phyloP scores from a whole-genome alignment of 2,888 invertebrate species.

The Tubulanus polymorphus region DNA sequence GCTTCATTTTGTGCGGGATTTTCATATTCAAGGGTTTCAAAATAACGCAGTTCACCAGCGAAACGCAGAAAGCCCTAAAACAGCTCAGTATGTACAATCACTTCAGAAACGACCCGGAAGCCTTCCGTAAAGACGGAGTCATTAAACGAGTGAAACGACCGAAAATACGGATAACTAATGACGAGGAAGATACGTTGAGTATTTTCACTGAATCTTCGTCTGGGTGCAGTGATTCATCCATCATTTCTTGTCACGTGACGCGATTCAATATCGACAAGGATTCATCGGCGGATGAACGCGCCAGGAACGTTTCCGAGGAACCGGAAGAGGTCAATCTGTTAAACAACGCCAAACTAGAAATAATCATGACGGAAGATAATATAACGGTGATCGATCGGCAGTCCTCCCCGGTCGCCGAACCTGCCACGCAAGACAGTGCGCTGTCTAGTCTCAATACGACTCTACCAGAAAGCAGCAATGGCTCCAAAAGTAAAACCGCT shows the following conservation, averaged over 20 bases:
- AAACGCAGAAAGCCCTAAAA: slow-evolving; percentile 23
- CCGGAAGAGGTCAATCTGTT: neutral
- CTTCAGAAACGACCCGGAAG: slow-evolving; percentile 22
- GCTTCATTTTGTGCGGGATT: slow-evolving; percentile 57
- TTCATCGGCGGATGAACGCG: neutral
- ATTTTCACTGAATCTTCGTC: slow-evolving; percentile 40
- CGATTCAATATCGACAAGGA: neutral
- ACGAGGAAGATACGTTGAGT: slow-evolving; percentile 54
- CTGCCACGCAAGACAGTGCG: neutral
- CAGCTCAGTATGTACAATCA: slow-evolving; percentile 28
- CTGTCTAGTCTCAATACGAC: no score
- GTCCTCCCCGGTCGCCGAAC: neutral
- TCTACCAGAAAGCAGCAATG: no score
- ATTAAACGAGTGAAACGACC: slow-evolving; percentile 56
- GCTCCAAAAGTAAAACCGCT: no score
- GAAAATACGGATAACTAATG: slow-evolving; percentile 51
- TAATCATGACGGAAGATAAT: neutral
- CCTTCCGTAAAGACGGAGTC: slow-evolving; percentile 7
- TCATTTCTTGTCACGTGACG: slow-evolving; percentile 6
- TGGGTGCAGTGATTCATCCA: slow-evolving; percentile 6
- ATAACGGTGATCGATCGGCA: neutral
- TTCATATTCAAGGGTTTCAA: slow-evolving; percentile 60
- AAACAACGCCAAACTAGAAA: slow-evolving; percentile 2
- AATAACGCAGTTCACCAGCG: slow-evolving; percentile 47
- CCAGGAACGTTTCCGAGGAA: neutral